Conservation (phyloP, 2,797 vertebrate species). For the Argya squamiceps region DNA sequence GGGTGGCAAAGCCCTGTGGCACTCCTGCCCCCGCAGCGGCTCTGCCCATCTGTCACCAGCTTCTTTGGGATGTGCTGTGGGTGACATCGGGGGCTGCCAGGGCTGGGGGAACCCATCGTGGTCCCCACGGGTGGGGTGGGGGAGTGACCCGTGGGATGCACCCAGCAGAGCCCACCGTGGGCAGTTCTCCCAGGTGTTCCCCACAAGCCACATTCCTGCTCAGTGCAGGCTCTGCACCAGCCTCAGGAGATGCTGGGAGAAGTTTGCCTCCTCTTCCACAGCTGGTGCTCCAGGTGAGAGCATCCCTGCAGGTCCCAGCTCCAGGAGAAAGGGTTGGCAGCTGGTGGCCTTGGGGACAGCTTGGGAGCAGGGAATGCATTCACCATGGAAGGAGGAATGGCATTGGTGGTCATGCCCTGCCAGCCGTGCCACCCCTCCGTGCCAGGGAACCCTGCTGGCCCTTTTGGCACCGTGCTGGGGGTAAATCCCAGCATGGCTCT, state of each 20-base stretch:
- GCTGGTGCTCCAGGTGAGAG: rapidly evolving
- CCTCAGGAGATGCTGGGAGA: background rate
- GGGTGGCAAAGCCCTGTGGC: background rate
- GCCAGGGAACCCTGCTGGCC: rapidly evolving
- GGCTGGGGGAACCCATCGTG: background rate
- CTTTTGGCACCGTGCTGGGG: rapidly evolving
- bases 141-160: background rate
- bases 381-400: rapidly evolving
- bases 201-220: rapidly evolving
- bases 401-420: background rate
- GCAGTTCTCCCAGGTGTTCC: rapidly evolving
- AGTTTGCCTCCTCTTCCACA: background rate
- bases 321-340: too few species aligned
- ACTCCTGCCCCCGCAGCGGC: background rate
- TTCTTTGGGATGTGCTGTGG: rapidly evolving
- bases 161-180: rapidly evolving
- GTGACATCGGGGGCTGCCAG: background rate
- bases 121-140: too few species aligned
- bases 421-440: rapidly evolving
- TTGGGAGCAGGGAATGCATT: rapidly evolving
- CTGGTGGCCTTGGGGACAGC: rapidly evolving
- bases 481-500: rapidly evolving
- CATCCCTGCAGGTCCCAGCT: rapidly evolving
- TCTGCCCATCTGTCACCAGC: background rate
- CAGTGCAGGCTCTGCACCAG: rapidly evolving